These are phyloP conservation scores for Nesoenas mayeri DNA, from an alignment of 2,113 vertebrate genomes.

Conservation along the genomic window DNA sequence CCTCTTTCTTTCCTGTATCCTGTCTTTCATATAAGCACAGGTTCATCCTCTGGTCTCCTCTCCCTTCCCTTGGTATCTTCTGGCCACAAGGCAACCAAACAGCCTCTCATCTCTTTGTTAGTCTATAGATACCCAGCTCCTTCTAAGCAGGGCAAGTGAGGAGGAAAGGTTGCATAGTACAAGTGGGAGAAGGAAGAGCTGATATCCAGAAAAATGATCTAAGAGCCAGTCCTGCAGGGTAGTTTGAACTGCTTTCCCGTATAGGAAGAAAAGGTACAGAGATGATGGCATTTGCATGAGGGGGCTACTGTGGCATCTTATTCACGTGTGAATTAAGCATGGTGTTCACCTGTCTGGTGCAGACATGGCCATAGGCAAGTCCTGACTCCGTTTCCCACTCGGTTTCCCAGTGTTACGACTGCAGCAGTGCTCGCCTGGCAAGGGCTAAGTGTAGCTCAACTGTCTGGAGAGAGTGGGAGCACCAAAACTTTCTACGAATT, in stretches of 20 bases:
- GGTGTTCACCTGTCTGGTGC: neutral
- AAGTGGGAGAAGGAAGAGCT: neutral
- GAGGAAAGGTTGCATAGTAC: neutral
- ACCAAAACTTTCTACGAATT: neutral
- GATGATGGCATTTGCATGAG: neutral
- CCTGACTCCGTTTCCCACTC: neutral
- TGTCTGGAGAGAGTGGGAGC: neutral
- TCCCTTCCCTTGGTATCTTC: neutral
- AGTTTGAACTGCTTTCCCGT: neutral
- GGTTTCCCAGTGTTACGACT: neutral
- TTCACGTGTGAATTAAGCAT: accelerated
- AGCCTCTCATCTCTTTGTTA: neutral
- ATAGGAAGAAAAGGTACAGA: neutral
- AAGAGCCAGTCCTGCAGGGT: neutral
- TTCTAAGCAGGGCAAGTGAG: neutral
- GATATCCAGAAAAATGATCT: neutral
- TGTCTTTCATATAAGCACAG: neutral
- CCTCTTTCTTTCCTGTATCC: neutral
- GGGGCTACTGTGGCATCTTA: neutral
- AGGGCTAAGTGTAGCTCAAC: neutral
- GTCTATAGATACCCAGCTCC: neutral
- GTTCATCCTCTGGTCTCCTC: neutral
- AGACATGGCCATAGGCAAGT: neutral
- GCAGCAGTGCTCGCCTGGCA: neutral
- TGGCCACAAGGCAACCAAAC: neutral